phyloP scores from a whole-genome alignment of 1,140 invertebrate species.

The Heliconius hermathena region DNA sequence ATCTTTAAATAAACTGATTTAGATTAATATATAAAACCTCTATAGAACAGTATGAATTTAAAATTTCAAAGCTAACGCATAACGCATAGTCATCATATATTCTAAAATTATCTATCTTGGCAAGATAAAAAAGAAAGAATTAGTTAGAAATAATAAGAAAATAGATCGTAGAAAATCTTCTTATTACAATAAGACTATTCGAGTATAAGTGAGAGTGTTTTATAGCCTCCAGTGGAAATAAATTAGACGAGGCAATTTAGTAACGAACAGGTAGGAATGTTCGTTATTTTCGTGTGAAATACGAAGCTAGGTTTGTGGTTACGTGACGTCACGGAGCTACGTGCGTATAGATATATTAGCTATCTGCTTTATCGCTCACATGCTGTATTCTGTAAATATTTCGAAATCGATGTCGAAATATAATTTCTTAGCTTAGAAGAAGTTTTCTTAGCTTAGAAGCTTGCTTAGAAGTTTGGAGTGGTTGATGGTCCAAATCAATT shows the following conservation, averaged over 20 bases:
- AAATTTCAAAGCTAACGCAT: too few relatives aligned
- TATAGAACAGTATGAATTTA: too few relatives aligned
- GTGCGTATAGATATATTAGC: slow-evolving; percentile 35
- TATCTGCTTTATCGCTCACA: slow-evolving; percentile 29
- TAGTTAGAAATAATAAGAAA: background rate
- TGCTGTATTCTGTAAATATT: background rate
- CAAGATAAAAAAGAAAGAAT: background rate
- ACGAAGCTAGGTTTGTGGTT: slow-evolving; percentile 25
- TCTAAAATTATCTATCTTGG: too few relatives aligned
- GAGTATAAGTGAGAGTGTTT: slow-evolving; percentile 9
- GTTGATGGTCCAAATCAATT: background rate
- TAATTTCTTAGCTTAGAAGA: too few relatives aligned
- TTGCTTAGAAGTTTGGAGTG: background rate
- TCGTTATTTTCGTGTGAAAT: slow-evolving; percentile 20
- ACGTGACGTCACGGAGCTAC: slow-evolving; percentile 31
- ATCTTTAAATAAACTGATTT: too few relatives aligned
- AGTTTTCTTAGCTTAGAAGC: too few relatives aligned
- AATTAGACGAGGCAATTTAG: slow-evolving; percentile 24
- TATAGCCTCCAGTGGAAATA: slow-evolving; percentile 23
- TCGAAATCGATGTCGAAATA: background rate
- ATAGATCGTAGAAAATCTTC: background rate
- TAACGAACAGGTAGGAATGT: slow-evolving; percentile 14
- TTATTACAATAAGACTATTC: background rate
- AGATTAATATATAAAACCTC: too few relatives aligned
- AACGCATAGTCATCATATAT: too few relatives aligned